These are phyloP conservation scores for Gobio occitaniae DNA, from an alignment of 2,797 vertebrate species.

Conservation along the genomic window DNA sequence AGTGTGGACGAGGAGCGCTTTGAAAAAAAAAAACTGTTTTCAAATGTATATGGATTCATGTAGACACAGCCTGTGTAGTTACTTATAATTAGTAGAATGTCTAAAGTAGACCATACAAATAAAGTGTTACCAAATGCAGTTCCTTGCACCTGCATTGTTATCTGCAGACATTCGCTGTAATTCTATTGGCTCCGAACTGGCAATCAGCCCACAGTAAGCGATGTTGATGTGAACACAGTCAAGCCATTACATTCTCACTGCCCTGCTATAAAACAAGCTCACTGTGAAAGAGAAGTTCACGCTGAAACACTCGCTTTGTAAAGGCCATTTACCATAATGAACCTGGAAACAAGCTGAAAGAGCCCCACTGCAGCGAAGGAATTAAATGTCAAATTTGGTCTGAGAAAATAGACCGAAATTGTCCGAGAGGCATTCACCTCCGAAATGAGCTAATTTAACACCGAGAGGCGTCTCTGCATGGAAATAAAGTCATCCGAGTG, in stretches of 20 bases:
- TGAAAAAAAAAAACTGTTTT: not conserved
- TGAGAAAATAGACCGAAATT: slow-evolving; percentile 70
- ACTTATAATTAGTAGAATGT: not conserved
- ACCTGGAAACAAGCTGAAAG: slow-evolving; percentile 61
- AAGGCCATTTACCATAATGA: slow-evolving; percentile 70
- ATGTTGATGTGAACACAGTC: slow-evolving; percentile 54
- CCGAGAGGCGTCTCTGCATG: slow-evolving; percentile 65
- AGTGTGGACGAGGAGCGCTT: not conserved
- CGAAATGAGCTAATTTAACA: slow-evolving; percentile 69
- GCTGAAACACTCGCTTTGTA: slow-evolving; percentile 55
- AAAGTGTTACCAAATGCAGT: not conserved
- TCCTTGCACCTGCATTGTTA: not conserved
- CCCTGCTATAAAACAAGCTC: slow-evolving; percentile 51
- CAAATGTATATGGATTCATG: not conserved
- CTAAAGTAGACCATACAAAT: not conserved
- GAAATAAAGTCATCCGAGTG: slow-evolving; percentile 70
- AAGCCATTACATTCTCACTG: slow-evolving; percentile 57
- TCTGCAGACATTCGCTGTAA: not conserved
- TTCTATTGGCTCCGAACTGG: not conserved
- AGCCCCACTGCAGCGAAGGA: slow-evolving; percentile 61
- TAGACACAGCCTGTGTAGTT: not conserved
- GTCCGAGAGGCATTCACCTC: slow-evolving; percentile 67
- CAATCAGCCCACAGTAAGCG: slow-evolving; percentile 39
- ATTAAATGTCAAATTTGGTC: slow-evolving; percentile 76
- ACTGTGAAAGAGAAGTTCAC: slow-evolving; percentile 49